Conservation (phyloP, 2,888 invertebrate species). For the Callimorpha dominula region DNA sequence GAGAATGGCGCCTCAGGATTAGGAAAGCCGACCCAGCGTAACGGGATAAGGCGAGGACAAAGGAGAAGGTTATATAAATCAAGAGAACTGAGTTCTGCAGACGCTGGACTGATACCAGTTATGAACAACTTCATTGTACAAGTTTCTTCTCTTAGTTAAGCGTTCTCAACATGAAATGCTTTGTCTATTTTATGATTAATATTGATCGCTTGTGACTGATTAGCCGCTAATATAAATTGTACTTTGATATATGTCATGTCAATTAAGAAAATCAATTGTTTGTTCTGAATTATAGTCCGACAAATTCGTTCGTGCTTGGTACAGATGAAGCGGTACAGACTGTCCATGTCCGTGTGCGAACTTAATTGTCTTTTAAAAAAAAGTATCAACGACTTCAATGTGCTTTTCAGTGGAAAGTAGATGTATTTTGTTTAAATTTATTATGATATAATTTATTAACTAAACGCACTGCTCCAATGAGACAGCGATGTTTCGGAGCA, state of each 20-base stretch:
- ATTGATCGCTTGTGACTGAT: constrained; percentile 11
- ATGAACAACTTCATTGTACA: constrained; percentile 11
- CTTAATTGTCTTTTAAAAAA: too few species aligned
- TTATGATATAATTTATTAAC: too few species aligned
- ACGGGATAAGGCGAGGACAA: too few species aligned
- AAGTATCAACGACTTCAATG: too few species aligned
- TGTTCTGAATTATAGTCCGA: constrained; percentile 5
- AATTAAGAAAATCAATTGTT: constrained; percentile 9
- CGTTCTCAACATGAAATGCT: neutral
- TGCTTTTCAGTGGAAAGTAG: too few species aligned
- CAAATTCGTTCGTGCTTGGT: neutral
- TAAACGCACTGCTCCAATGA: too few species aligned
- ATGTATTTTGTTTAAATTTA: too few species aligned
- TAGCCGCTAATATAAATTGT: constrained; percentile 12
- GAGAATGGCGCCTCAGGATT: too few species aligned
- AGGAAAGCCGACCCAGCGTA: too few species aligned
- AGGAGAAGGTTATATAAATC: constrained; percentile 7
- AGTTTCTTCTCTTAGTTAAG: neutral
- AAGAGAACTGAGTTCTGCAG: neutral
- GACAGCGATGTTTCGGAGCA: too few species aligned
- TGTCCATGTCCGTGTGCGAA: too few species aligned
- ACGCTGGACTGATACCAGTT: constrained; percentile 2
- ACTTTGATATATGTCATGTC: constrained; percentile 17
- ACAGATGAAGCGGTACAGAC: neutral
- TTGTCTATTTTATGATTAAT: constrained; percentile 7